Base-by-base conservation (phyloP, 1,140 invertebrate species). In the Patella vulgata region DNA sequence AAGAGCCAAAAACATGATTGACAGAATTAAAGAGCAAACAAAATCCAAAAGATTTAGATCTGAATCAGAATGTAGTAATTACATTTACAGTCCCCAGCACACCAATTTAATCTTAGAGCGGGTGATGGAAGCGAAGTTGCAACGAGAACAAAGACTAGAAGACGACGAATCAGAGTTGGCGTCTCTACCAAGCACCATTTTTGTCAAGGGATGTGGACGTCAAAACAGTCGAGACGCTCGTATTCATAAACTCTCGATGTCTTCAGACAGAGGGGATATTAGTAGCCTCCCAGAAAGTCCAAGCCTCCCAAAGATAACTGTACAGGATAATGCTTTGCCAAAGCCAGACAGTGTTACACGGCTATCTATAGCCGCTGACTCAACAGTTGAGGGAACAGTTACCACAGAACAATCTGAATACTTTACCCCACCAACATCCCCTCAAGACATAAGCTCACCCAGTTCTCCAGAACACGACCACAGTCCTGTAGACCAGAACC, bases 101-200 rank as follows among this genome's bases (percentile, higher is more conserved):
- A 74, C 53, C 44, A 78, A 69, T 51, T 63, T 50, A 40, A 73
- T 75, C 14, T 62, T 77, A 42, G 77, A 77, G 27, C 70, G 70
- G 48, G 69, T 81, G 85, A 92, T 46, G 92, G 93, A 96, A 85
- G 88, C 89, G 84, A 83, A 83, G 63, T 52, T 76, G 27, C 50
- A 60, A 30, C 58, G 80, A 25, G 78, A 83, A 68, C 63, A 74
- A 19, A 56, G 59, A 11, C 60, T 83, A 6, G 73, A 77, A 27
- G 80, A 82, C n/a, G 75, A 73, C 27, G 79, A 78, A 43, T 79
- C 78, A 3, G 81, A 82, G 23, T 57, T 77, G 9, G 72, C 68
- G 0, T 81, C 78, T 0, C 56, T 82, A 31, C 76, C 77, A 2
- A 79, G 77, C 62, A 60, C 70, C 30, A 71, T 71, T 47, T 77